These are phyloP conservation scores for Eriocheir sinensis DNA, from an alignment of 1,140 invertebrate species.

Conservation along the genomic window DNA sequence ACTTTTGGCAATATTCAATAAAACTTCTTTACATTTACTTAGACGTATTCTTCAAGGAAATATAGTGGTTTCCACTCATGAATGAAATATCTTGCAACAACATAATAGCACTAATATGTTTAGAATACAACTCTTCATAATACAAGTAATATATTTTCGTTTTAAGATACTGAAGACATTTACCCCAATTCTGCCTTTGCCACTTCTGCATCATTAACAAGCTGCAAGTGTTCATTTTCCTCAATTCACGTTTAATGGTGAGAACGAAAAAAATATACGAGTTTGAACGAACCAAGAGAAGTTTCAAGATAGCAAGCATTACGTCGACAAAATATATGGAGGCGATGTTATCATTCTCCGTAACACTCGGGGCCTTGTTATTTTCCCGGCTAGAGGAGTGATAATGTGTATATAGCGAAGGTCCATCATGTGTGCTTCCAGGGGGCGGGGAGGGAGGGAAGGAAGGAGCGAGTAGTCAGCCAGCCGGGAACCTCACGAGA, in stretches of 20 bases:
- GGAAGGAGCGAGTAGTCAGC: neutral
- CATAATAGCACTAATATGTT: too few relatives aligned
- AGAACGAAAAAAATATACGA: neutral
- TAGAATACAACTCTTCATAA: too few relatives aligned
- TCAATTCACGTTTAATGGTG: neutral
- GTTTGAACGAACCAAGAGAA: neutral
- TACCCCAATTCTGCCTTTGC: neutral
- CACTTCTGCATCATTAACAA: too few relatives aligned
- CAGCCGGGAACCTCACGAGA: neutral
- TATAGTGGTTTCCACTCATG: too few relatives aligned
- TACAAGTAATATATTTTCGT: too few relatives aligned
- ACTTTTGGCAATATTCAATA: neutral
- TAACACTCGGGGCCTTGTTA: neutral
- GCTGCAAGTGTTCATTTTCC: neutral
- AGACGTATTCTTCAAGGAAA: too few relatives aligned
- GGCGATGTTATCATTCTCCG: neutral
- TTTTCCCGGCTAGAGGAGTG: neutral
- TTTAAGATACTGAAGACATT: too few relatives aligned
- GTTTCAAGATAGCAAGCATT: neutral
- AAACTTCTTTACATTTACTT: neutral
- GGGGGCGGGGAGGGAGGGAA: too few relatives aligned
- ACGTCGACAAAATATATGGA: neutral
- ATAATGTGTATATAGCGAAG: conserved; percentile 17
- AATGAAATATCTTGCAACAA: too few relatives aligned
- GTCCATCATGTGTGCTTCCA: neutral